Evolutionary conservation across 2,888 invertebrate species (phyloP).

Genomic region (Halictus quadricinctus): DNA sequence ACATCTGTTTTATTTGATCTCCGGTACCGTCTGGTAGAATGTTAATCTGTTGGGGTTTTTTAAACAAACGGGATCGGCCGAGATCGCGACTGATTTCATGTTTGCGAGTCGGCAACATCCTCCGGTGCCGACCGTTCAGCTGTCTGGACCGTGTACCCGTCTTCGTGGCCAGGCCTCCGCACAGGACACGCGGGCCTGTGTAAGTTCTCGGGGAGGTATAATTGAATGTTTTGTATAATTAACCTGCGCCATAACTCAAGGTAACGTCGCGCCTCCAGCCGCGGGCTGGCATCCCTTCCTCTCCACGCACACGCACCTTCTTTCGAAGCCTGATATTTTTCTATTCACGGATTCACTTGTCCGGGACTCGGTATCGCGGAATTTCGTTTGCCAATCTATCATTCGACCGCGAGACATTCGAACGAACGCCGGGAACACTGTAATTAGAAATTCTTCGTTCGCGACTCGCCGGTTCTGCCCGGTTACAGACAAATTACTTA

Average conservation of each 20-base stretch:
- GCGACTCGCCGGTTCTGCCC: background rate
- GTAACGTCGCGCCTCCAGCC: constrained; percentile 82
- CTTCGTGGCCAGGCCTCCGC: constrained; percentile 42
- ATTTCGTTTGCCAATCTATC: constrained; percentile 37
- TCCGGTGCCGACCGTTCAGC: constrained; percentile 31
- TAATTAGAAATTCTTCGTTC: constrained; percentile 21
- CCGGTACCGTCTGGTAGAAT: background rate
- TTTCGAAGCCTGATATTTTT: constrained; percentile 69
- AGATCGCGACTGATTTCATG: constrained; percentile 51
- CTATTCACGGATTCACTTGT: constrained; percentile 74
- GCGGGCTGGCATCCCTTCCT: constrained; percentile 77
- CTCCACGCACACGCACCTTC: constrained; percentile 55
- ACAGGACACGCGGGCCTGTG: constrained; percentile 44
- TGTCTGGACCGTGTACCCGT: constrained; percentile 37
- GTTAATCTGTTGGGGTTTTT: constrained; percentile 5
- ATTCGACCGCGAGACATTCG: constrained; percentile 38
- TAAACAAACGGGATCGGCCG: constrained; percentile 54
- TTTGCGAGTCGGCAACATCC: constrained; percentile 52
- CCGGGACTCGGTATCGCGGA: constrained; percentile 38
- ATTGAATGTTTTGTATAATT: constrained; percentile 83
- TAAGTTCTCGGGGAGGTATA: constrained; percentile 77
- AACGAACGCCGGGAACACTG: constrained; percentile 27
- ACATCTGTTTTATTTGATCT: constrained; percentile 45
- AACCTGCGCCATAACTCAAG: constrained; percentile 82
- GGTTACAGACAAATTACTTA: background rate